Base-by-base conservation (phyloP, 2,113 vertebrate genomes). In the Recurvirostra avosetta region DNA sequence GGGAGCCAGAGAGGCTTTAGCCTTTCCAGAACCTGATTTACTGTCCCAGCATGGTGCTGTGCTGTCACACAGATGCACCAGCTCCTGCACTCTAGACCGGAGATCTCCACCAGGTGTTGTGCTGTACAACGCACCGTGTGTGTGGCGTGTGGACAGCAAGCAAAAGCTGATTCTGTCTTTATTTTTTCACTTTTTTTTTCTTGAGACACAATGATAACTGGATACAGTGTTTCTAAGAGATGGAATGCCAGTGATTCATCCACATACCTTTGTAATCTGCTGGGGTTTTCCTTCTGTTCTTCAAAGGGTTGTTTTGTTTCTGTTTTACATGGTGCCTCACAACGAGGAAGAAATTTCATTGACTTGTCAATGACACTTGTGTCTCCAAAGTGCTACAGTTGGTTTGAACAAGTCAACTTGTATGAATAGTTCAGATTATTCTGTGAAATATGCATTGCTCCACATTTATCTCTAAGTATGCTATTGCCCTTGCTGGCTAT, bases 361-460 rank as follows among this genome's bases (percentile, higher is more conserved):
- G 90, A 68, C 85, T 90, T 88, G 53, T 93, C 91, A 68, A 7
- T 90, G 81, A 74, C 85, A 55, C 90, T 92, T 78, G 73, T 71
- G 52, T 77, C 73, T 85, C 89, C 70, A 58, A 67, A 94, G 82
- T 87, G 76, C 85, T 90, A 75, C 66, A 68, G 77, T 67, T 83
- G 76, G 93, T 96, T 94, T 97, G 86, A 94, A 94, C 86, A 94
- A 94, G 89, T 68, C 18, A 11, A 9, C 85, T 93, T 94, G 67
- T 89, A 73, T 67, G 91, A 94, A 95, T 94, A 94, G 93, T 93
- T 97, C 56, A 91, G 92, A 94, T 96, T 93, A 94, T 94, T 95
- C 43, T 94, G 91, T 97, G 86, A 90, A 98, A 79, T 93, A 87
- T 68, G 47, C 88, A 80, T 88, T 86, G 74, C 86, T 95, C 87